A percentile compares a stretch with the other conserved stretches of the same genome.
Evolutionary conservation across 2,797 vertebrate species (phyloP).

Genomic region (Oreortyx pictus): DNA sequence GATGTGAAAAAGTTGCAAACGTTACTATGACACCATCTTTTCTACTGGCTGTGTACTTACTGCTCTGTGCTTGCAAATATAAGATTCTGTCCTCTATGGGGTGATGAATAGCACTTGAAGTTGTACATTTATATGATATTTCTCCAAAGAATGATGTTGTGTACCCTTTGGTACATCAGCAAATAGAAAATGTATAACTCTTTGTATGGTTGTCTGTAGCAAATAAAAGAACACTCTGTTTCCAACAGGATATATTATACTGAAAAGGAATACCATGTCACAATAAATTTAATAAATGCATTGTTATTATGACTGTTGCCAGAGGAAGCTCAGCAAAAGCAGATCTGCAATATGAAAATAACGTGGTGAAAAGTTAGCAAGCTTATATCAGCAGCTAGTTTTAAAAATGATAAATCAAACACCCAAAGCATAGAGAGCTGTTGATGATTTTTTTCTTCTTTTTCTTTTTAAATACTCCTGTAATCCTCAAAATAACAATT

Average conservation of each 20-base stretch:
- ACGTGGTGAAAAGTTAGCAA: neutral
- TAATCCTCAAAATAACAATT: neutral
- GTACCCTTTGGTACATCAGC: neutral
- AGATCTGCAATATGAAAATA: neutral
- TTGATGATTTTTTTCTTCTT: neutral
- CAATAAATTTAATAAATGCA: neutral
- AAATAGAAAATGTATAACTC: neutral
- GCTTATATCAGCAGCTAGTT: neutral
- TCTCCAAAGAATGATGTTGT: neutral
- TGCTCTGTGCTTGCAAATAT: neutral
- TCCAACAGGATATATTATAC: neutral
- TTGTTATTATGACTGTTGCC: neutral
- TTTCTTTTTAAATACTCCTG: neutral
- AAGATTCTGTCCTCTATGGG: neutral
- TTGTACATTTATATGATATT: neutral
- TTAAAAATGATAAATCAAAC: neutral
- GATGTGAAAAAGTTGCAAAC: neutral
- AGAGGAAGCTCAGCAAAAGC: neutral
- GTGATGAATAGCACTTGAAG: neutral
- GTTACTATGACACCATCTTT: neutral
- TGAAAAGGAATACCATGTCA: neutral
- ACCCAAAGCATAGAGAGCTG: neutral
- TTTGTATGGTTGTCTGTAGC: neutral
- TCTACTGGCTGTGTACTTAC: neutral
- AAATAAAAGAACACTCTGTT: neutral